Evolutionary conservation across 2,113 vertebrate genomes (phyloP), one percentile per base, ranked within the genome.

Genomic region (Labeo rohita): DNA sequence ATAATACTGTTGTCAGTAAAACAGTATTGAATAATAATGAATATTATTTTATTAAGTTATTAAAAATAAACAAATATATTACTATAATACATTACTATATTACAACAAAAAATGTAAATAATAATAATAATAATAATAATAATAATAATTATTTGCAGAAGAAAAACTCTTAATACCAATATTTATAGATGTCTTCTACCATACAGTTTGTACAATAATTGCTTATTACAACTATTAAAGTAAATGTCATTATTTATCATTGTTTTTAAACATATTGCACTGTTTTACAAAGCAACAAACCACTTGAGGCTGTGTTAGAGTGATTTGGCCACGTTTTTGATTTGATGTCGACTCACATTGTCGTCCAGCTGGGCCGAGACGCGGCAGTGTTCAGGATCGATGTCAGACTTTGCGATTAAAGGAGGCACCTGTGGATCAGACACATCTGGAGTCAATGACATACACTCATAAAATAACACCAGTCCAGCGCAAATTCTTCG

Each of bases 301-400:
- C 23, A 15, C 63, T 63, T 63, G 21, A 63, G n/a, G n/a, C n/a
- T 39, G 66, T 39, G 66, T 18, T 68, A 21, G 52, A 80, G 70
- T 10, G 54, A 15, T 28, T 21, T 39, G 56, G 18, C 10, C 87
- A 47, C 39, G 66, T 70, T 11, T 63, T 10, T 72, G 68, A 72
- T 21, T 10, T n/a, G 70, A n/a, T 78, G 50, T 15, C 84, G 82
- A 96, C 98, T 98, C 92, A 98, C 98, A 0, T 98, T 98, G 91
- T 99, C 98, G 88, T 99, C 98, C 61, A 99, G 95, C 90, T 98
- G 96, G 78, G 98, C 98, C n/a, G 97, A 97, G 76, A 99, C 96
- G 83, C 98, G 95, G 93, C 96, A 98, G 89, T 99, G 97, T 80
- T 98, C 98, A 78, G 96, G 96, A 95, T 98, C 98, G 72, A 97